phyloP scores from a whole-genome alignment of 2,888 invertebrate genomes.

The Apamea sordens region DNA sequence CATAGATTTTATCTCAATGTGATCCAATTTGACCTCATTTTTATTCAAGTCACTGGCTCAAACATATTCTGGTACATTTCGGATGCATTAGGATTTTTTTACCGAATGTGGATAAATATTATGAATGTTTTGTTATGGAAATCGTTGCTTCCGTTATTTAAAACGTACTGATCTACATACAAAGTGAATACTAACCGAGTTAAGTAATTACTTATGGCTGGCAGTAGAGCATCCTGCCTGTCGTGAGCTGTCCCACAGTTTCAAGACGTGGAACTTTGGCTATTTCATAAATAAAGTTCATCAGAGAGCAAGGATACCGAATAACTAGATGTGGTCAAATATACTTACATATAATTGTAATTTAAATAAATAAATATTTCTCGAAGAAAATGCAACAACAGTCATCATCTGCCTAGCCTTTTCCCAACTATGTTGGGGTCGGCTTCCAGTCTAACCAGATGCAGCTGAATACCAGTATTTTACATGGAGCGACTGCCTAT shows the following conservation, averaged over 20 bases:
- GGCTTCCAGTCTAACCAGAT: too few relatives aligned
- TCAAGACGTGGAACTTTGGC: conserved; percentile 37
- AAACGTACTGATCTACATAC: conserved; percentile 33
- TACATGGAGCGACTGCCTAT: too few relatives aligned
- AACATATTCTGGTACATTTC: conserved; percentile 85
- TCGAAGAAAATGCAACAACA: not conserved
- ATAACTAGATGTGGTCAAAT: conserved; percentile 1
- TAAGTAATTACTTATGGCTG: conserved; percentile 38
- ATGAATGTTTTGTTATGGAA: conserved; percentile 53
- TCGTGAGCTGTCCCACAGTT: conserved; percentile 16
- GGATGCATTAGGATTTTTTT: conserved; percentile 84
- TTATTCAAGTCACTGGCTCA: conserved; percentile 85
- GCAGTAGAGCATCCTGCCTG: conserved; percentile 29
- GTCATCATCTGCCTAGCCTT: too few relatives aligned
- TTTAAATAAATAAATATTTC: not conserved
- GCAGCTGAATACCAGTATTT: too few relatives aligned
- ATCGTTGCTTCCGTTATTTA: conserved; percentile 38
- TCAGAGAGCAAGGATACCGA: not conserved
- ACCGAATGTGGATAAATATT: conserved; percentile 65
- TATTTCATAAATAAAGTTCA: conserved; percentile 32
- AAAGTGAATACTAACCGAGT: conserved; percentile 30
- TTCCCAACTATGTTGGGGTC: too few relatives aligned
- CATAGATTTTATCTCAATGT: conserved; percentile 81
- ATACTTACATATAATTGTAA: not conserved
- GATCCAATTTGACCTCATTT: conserved; percentile 88